Evolutionary conservation across 1,140 invertebrate species (phyloP).

Genomic region (Papilio glaucus): DNA sequence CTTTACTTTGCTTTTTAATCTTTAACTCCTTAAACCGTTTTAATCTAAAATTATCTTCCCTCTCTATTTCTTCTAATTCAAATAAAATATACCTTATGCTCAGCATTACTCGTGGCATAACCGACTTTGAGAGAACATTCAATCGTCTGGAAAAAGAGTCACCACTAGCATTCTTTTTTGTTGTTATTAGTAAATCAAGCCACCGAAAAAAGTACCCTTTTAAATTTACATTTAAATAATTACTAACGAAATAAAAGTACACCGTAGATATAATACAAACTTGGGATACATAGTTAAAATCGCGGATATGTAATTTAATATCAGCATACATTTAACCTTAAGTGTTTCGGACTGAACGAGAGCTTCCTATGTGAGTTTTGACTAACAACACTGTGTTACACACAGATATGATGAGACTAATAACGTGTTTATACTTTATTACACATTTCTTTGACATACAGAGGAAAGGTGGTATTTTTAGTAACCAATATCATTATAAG

Average conservation of each 20-base stretch:
- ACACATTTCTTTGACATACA: no score
- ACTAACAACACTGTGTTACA: no score
- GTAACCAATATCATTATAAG: no score
- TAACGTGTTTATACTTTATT: no score
- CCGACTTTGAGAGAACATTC: slow-evolving; percentile 54
- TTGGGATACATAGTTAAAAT: background rate
- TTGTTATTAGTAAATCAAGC: slow-evolving; percentile 31
- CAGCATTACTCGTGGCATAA: slow-evolving; percentile 52
- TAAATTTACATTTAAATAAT: background rate
- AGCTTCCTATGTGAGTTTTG: background rate
- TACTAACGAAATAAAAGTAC: background rate
- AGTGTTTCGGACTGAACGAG: slow-evolving; percentile 13
- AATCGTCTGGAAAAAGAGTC: slow-evolving; percentile 58
- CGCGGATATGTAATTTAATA: background rate
- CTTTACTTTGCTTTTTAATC: slow-evolving; percentile 38
- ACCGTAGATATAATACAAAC: background rate
- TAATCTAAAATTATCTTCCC: slow-evolving; percentile 53
- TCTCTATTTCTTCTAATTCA: slow-evolving; percentile 50
- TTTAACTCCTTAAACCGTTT: slow-evolving; percentile 53
- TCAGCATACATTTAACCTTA: background rate
- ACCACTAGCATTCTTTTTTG: slow-evolving; percentile 40
- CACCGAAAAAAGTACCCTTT: slow-evolving; percentile 51
- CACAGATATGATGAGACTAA: no score
- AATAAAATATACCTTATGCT: slow-evolving; percentile 44
- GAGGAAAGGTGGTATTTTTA: no score